These are phyloP conservation scores for Syngnathus floridae DNA, from an alignment of 2,113 vertebrate genomes.

Conservation along the genomic window DNA sequence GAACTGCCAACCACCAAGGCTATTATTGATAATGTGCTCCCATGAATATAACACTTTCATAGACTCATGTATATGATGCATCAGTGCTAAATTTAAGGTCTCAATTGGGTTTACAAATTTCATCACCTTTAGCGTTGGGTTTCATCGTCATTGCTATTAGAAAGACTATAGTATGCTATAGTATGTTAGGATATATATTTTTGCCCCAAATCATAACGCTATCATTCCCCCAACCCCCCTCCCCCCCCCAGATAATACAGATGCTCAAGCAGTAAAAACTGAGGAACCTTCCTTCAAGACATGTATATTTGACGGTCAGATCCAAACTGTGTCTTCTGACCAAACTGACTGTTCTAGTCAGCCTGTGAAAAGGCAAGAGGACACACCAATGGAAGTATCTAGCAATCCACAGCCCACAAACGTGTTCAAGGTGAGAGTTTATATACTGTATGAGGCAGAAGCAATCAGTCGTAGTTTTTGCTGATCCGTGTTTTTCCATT, in stretches of 20 bases:
- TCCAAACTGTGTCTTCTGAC: slow-evolving; percentile 83
- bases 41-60: background rate
- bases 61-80: background rate
- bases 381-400: slow-evolving; percentile 94
- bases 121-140: background rate
- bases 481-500: slow-evolving; percentile 4
- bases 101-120: background rate
- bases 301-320: slow-evolving; percentile 89
- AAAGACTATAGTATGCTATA: background rate
- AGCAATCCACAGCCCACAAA: slow-evolving; percentile 76
- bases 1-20: background rate
- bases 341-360: slow-evolving; percentile 74
- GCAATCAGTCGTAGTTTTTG: background rate
- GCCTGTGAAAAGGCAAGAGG: slow-evolving; percentile 81
- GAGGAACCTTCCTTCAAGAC: slow-evolving; percentile 82
- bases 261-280: slow-evolving; percentile 83
- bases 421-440: slow-evolving; percentile 75
- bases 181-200: background rate
- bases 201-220: background rate
- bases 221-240: slow-evolving; percentile 7
- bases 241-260: slow-evolving; percentile 56
- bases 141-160: too few relatives aligned
- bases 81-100: background rate
- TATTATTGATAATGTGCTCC: background rate
- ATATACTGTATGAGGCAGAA: background rate